Percentiles rank a stretch among this genome's conserved stretches.
These are phyloP conservation scores for Nothocercus julius DNA, from an alignment of 2,113 vertebrate species.

Conservation along the genomic window DNA sequence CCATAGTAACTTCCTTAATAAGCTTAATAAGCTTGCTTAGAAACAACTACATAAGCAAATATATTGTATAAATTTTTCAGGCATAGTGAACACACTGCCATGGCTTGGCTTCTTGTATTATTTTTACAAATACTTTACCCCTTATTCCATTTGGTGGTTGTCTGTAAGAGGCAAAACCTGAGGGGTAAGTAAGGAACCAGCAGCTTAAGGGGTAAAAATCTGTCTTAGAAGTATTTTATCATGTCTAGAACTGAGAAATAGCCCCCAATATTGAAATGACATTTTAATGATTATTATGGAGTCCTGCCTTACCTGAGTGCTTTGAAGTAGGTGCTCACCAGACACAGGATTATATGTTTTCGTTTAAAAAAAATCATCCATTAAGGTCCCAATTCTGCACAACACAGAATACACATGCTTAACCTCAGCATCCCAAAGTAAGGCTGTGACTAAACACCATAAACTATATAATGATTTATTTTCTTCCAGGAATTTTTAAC, in stretches of 20 bases:
- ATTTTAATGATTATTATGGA: not conserved
- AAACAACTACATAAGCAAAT: constrained; percentile 8
- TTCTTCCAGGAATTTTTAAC: not conserved
- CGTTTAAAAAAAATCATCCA: not conserved
- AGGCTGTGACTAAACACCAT: not conserved
- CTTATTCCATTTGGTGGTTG: not conserved
- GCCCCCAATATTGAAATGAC: not conserved
- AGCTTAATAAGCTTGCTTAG: constrained; percentile 36
- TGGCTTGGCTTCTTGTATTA: not conserved
- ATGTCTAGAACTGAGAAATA: not conserved
- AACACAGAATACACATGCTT: not conserved
- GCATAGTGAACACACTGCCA: not conserved
- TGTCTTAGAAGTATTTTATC: not conserved
- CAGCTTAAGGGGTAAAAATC: accelerated
- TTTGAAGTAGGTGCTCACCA: not conserved
- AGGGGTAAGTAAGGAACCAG: not conserved
- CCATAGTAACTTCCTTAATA: constrained; percentile 55
- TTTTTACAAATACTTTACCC: not conserved
- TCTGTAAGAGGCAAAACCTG: not conserved
- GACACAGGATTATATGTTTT: not conserved
- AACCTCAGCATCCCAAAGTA: not conserved
- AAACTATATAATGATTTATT: not conserved
- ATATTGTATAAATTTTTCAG: not conserved
- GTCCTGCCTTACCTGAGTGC: not conserved
- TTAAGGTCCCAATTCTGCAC: not conserved